Percentiles rank a stretch among this genome's conserved stretches.
phyloP scores from a whole-genome alignment of 2,797 vertebrate genomes.

The Discoglossus pictus region DNA sequence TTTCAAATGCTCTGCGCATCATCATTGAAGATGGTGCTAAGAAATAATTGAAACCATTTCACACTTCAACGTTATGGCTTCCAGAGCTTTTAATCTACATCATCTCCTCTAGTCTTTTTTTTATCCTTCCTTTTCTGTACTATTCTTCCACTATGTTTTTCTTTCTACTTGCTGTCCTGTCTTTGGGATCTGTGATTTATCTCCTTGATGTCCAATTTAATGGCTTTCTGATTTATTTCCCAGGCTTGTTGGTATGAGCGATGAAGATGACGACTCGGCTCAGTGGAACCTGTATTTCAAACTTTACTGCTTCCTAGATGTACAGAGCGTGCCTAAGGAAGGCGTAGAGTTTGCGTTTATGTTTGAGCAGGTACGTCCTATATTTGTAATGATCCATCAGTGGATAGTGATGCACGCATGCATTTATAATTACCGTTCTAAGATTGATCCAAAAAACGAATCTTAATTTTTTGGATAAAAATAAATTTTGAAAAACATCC shows the following conservation, averaged over 20 bases:
- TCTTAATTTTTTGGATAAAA: too few species aligned
- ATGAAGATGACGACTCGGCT: slow-evolving; percentile 77
- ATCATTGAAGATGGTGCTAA: too few species aligned
- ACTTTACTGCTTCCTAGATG: slow-evolving; percentile 91
- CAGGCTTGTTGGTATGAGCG: slow-evolving; percentile 77
- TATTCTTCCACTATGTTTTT: background rate
- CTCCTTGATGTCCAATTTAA: background rate
- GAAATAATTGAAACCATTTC: too few species aligned
- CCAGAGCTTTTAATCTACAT: too few species aligned
- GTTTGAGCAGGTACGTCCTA: slow-evolving; percentile 87
- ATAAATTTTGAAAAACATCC: too few species aligned
- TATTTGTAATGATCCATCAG: too few species aligned
- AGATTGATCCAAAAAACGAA: too few species aligned
- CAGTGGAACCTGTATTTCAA: slow-evolving; percentile 93
- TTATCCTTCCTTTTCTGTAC: background rate
- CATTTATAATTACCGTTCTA: too few species aligned
- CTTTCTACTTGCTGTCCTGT: background rate
- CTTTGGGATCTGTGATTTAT: background rate
- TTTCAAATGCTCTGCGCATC: too few species aligned
- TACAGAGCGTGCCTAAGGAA: slow-evolving; percentile 88
- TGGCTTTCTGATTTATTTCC: background rate
- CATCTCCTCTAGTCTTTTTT: background rate
- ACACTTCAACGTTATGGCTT: too few species aligned
- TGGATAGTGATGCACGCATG: too few species aligned
- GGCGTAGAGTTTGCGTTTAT: slow-evolving; percentile 94